Base-by-base conservation (phyloP, 2,888 invertebrate species). In the Chalcis sispes region DNA sequence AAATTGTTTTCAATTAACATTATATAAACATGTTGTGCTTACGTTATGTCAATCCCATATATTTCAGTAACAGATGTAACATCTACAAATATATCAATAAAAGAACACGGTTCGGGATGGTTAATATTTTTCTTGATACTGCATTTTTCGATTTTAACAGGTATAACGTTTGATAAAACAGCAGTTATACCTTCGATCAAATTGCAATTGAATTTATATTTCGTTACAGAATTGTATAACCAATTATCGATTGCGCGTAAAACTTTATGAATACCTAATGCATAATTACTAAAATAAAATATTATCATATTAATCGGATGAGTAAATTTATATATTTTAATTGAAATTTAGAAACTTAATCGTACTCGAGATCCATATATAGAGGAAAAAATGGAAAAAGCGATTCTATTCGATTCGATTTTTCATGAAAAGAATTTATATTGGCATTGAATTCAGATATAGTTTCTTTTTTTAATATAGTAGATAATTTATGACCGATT, bases 211-310 rank as follows among this genome's bases (percentile, higher is more conserved):
- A 82, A 83, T 52, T 77, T 65, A 42, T 82, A 85, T 32, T 78
- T 77, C 10, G 82, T 74, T n/a, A 77, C 81, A 36, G 50, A 70
- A 4, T 79, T 76, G 84, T 83, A 89, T 1, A 90, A 32, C 89
- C 90, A 90, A 48, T 85, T 81, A 80, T 90, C 90, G 0, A 88
- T 81, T 0, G 84, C 82, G 1, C 40, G 25, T 23, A 72, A 25
- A 10, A 27, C 32, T 18, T 23, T 7, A 1, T 42, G 15, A 42
- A 64, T 46, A 27, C 48, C 25, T n/a, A 20, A 15, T 40, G 20
- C 52, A 32, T 61, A 5, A 29, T 36, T 32, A n/a, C 50, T 50
- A 20, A 65, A 58, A 67, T 56, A 1, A 18, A 40, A 25, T 25
- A 15, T 27, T 42, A 50, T 48, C 4, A 29, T 10, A 25, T 40